Percentiles rank a stretch among this genome's conserved stretches.
These are phyloP conservation scores for Gibbula magus DNA, from an alignment of 2,888 invertebrate genomes.

Conservation along the genomic window DNA sequence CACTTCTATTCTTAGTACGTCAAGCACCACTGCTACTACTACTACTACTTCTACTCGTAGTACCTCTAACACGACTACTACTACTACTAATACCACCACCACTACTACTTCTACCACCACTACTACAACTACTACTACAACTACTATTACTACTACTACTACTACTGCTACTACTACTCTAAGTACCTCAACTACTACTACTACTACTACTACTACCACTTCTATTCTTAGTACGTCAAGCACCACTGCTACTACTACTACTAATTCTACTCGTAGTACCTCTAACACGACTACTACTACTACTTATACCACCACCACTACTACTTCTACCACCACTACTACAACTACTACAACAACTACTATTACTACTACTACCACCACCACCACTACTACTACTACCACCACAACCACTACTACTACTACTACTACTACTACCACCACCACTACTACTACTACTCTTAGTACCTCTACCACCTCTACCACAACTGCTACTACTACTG, in stretches of 20 bases:
- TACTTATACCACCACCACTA: slow-evolving; percentile 6
- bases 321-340: too few relatives aligned
- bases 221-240: too few relatives aligned
- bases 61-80: neutral
- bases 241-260: slow-evolving; percentile 7
- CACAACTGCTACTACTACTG: too few relatives aligned
- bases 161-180: neutral
- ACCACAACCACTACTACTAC: too few relatives aligned
- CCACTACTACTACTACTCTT: neutral
- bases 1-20: neutral
- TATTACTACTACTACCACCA: too few relatives aligned
- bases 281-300: neutral
- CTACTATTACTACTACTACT: slow-evolving; percentile 11
- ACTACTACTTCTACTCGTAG: neutral
- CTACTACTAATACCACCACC: neutral
- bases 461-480: too few relatives aligned
- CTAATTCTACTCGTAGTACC: neutral
- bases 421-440: slow-evolving; percentile 1
- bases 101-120: too few relatives aligned
- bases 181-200: neutral
- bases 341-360: too few relatives aligned
- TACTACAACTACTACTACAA: too few relatives aligned
- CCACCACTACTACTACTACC: slow-evolving; percentile 15
- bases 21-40: too few relatives aligned
- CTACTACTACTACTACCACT: neutral